phyloP scores from a whole-genome alignment of 2,797 vertebrate genomes.

The Sciaenops ocellatus region DNA sequence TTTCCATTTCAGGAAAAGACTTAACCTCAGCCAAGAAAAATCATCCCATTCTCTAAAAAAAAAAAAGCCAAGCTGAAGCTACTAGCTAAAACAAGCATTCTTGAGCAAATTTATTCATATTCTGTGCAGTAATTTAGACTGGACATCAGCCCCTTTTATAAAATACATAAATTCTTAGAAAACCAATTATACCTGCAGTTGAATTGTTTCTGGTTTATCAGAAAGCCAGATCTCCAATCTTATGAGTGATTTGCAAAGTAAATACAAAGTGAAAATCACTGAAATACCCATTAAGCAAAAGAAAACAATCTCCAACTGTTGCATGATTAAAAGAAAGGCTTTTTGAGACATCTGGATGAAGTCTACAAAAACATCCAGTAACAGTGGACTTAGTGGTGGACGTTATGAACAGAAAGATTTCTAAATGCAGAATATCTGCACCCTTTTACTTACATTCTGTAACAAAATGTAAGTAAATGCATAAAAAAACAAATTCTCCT shows the following conservation, averaged over 20 bases:
- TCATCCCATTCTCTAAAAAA: no score
- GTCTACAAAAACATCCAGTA: conserved; percentile 71
- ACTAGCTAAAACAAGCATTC: conserved; percentile 7
- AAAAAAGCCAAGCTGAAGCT: conserved; percentile 53
- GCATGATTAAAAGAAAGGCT: conserved; percentile 46
- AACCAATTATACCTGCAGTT: conserved; percentile 8
- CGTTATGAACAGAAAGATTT: background rate
- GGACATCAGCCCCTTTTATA: conserved; percentile 25
- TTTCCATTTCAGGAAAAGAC: conserved; percentile 21
- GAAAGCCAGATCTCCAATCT: conserved; percentile 21
- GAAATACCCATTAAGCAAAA: conserved; percentile 23
- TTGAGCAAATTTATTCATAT: conserved; percentile 12
- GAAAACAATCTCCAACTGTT: conserved; percentile 34
- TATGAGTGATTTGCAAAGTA: conserved; percentile 43
- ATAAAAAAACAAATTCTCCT: conserved; percentile 11
- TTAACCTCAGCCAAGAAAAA: conserved; percentile 50
- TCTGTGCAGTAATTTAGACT: conserved; percentile 38
- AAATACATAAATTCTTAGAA: background rate
- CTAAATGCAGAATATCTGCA: background rate
- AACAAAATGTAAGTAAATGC: background rate
- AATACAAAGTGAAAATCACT: conserved; percentile 35
- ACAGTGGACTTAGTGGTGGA: conserved; percentile 51
- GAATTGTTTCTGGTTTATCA: conserved; percentile 38
- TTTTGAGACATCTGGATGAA: conserved; percentile 43
- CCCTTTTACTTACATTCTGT: background rate